Evolutionary conservation across 2,888 invertebrate species (phyloP).

Genomic region (Tortricodes alternella): DNA sequence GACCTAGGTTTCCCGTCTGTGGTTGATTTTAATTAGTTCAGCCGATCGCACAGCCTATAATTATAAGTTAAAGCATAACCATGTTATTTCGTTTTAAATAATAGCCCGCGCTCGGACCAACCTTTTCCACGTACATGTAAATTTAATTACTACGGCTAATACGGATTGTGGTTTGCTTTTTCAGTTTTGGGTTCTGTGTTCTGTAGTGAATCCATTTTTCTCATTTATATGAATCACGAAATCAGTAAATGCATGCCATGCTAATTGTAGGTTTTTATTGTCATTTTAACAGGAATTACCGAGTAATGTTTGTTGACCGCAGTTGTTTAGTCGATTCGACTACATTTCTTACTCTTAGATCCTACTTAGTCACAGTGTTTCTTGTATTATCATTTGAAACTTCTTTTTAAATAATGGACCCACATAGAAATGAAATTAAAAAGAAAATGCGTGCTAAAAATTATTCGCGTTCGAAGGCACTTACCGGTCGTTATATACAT

Average conservation of each 20-base stretch:
- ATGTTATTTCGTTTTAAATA: constrained; percentile 28
- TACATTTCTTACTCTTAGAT: too few species aligned
- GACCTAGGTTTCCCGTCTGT: background rate
- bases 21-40: background rate
- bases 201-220: background rate
- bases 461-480: too few species aligned
- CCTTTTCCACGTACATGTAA: constrained; percentile 29
- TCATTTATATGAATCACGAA: too few species aligned
- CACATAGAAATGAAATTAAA: too few species aligned
- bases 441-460: too few species aligned
- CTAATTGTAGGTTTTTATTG: background rate
- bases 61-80: constrained; percentile 23
- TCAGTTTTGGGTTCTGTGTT: constrained; percentile 12
- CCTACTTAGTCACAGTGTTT: too few species aligned
- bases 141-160: constrained; percentile 22
- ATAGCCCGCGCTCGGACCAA: constrained; percentile 12
- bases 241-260: too few species aligned
- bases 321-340: too few species aligned
- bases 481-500: too few species aligned
- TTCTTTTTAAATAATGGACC: too few species aligned
- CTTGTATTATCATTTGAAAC: too few species aligned
- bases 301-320: too few species aligned
- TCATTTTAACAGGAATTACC: background rate
- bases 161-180: constrained; percentile 13
- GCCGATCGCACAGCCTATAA: constrained; percentile 1